Evolutionary conservation across 2,797 vertebrate genomes (phyloP).

Genomic region (Cirrhinus molitorella): DNA sequence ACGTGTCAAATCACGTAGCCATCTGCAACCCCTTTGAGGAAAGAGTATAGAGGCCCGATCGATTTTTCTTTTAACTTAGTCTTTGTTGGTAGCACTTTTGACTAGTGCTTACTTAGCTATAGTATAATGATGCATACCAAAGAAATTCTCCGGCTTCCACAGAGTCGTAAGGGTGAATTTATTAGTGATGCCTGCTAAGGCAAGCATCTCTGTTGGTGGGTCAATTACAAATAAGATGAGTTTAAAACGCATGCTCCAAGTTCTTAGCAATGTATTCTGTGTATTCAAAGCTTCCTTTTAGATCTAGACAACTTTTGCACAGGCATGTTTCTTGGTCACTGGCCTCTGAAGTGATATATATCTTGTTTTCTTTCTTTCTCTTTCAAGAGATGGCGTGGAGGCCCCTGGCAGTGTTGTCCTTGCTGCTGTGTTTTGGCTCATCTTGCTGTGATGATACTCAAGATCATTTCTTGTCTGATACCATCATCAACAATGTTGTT

Average conservation of each 20-base stretch:
- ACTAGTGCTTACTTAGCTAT: not conserved
- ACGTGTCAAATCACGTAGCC: constrained; percentile 26
- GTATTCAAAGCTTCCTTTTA: not conserved
- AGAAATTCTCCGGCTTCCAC: not conserved
- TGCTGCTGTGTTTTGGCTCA: constrained; percentile 56
- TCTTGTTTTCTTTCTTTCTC: constrained; percentile 7
- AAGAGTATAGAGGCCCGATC: constrained; percentile 11
- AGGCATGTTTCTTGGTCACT: not conserved
- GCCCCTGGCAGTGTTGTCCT: constrained; percentile 65
- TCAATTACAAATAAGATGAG: not conserved
- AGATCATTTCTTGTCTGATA: constrained; percentile 62
- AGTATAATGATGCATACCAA: constrained; percentile 13
- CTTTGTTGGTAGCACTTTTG: not conserved
- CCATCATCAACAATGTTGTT: constrained; percentile 78
- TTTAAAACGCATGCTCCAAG: not conserved
- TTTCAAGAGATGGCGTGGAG: constrained; percentile 72
- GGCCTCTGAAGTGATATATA: not conserved
- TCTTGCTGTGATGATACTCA: constrained; percentile 32
- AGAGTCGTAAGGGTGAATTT: not conserved
- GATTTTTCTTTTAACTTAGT: constrained; percentile 39
- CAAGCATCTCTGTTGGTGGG: not conserved
- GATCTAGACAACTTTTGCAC: not conserved
- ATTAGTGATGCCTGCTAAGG: not conserved
- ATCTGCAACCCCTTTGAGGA: constrained; percentile 15
- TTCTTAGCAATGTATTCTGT: not conserved